phyloP scores from a whole-genome alignment of 1,140 invertebrate species.

The Saccostrea echinata region DNA sequence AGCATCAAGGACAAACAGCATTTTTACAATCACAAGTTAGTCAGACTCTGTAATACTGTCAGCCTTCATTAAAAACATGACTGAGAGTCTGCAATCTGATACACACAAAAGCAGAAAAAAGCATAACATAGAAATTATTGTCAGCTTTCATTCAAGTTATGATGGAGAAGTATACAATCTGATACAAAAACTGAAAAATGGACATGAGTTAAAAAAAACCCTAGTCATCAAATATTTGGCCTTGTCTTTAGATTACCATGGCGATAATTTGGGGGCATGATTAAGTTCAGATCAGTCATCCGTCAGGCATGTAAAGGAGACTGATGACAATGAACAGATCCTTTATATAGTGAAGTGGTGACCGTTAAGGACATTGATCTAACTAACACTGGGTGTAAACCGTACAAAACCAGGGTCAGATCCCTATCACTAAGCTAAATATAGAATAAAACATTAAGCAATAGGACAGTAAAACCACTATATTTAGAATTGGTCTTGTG shows the following conservation, averaged over 20 bases:
- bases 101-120: not conserved
- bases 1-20: not conserved
- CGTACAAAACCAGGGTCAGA: not conserved
- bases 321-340: not conserved
- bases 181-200: too few species aligned
- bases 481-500: too few species aligned
- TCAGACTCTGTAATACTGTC: not conserved
- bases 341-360: not conserved
- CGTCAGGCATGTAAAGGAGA: not conserved
- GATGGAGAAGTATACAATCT: too few species aligned
- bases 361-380: conserved; percentile 1
- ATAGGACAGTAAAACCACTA: too few species aligned
- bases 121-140: not conserved
- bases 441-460: too few species aligned
- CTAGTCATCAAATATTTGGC: conserved; percentile 9
- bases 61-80: not conserved
- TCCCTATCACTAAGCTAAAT: too few species aligned
- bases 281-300: not conserved
- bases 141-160: too few species aligned
- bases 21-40: not conserved
- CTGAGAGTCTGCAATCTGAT: not conserved
- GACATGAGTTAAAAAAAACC: not conserved
- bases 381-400: not conserved
- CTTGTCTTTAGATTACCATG: not conserved
- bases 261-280: not conserved